These are phyloP conservation scores for Amitus sp. DNA, from an alignment of 2,888 invertebrate species.

Conservation along the genomic window DNA sequence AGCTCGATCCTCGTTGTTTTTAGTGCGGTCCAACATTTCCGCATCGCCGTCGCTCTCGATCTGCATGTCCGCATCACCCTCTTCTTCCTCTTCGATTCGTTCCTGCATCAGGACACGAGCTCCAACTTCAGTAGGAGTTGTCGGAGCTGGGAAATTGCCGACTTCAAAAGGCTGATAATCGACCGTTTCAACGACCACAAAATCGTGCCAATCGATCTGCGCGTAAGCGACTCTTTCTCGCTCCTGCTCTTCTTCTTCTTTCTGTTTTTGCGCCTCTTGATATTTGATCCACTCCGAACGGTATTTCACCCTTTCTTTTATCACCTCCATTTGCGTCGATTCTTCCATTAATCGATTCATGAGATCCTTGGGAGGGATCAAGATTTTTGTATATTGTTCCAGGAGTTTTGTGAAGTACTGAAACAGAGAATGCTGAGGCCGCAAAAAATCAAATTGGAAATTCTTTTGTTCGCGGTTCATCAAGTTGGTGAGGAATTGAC, in stretches of 20 bases:
- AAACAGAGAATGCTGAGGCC: constrained; percentile 98
- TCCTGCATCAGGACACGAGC: constrained; percentile 92
- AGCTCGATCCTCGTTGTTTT: constrained; percentile 64
- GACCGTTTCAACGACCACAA: constrained; percentile 99
- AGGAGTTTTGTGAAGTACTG: constrained; percentile 97
- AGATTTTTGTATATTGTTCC: constrained; percentile 97
- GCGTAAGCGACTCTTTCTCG: constrained; percentile 95
- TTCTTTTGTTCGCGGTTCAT: constrained; percentile 99
- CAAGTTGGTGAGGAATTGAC: constrained; percentile 96
- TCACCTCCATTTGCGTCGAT: constrained; percentile 72
- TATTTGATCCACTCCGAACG: constrained; percentile 97
- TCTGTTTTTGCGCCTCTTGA: constrained; percentile 90
- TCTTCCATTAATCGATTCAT: constrained; percentile 83
- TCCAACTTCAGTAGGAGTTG: constrained; percentile 96
- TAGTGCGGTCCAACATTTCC: constrained; percentile 64
- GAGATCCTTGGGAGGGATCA: constrained; percentile 95
- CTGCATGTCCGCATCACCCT: constrained; percentile 90
- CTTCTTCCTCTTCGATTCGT: constrained; percentile 80
- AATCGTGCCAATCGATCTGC: constrained; percentile 99
- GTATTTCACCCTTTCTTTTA: constrained; percentile 91
- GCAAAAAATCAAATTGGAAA: constrained; percentile 97
- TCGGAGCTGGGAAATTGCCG: constrained; percentile 96
- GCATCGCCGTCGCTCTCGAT: constrained; percentile 85
- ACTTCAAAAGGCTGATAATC: constrained; percentile 98
- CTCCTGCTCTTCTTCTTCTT: constrained; percentile 95